Evolutionary conservation across 2,113 vertebrate species (phyloP), one percentile per base, ranked within the genome.

Genomic region (Prunella himalayana): DNA sequence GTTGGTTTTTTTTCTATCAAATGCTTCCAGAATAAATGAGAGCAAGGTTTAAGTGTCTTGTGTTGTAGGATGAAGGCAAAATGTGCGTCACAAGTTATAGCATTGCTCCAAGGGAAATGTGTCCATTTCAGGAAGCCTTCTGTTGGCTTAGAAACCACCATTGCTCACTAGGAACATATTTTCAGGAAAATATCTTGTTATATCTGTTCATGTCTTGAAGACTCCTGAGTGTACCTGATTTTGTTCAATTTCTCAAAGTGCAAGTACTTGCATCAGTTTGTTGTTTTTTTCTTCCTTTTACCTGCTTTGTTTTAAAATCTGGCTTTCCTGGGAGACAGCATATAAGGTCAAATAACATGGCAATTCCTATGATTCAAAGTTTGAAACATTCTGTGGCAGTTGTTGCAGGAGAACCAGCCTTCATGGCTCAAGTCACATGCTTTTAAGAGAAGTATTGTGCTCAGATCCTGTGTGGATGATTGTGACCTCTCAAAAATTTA

Each of bases 281-380:
- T 35, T 15, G 4, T 8, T 31, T 25, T 56, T 86, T 82, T 78
- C 13, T 13, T 17, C 54, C 31, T 49, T 95, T n/a, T 84, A 91
- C 51, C 7, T 57, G 45, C 35, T 88, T 88, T 88, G 20, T 66
- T 91, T 90, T 76, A 60, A 95, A 95, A 77, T 39, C 27, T 81
- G 72, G 5, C 15, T 96, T 94, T 97, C 57, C 86, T 83, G 39
- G 20, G 15, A 70, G 59, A 75, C 30, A 82, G 54, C 31, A 39
- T 2, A 78, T 51, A 86, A 75, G 27, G 33, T 86, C 86, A 94
- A 57, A 86, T 27, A 63, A n/a, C 15, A 13, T 44, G 53, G 37
- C 72, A 82, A 93, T 93, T 97, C 21, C 53, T 85, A 28, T 71
- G 35, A 91, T 57, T 88, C 69, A 60, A 59, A 92, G 37, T 90